Evolutionary conservation across 2,888 invertebrate species (phyloP).

Genomic region (Notocelia uddmanniana): DNA sequence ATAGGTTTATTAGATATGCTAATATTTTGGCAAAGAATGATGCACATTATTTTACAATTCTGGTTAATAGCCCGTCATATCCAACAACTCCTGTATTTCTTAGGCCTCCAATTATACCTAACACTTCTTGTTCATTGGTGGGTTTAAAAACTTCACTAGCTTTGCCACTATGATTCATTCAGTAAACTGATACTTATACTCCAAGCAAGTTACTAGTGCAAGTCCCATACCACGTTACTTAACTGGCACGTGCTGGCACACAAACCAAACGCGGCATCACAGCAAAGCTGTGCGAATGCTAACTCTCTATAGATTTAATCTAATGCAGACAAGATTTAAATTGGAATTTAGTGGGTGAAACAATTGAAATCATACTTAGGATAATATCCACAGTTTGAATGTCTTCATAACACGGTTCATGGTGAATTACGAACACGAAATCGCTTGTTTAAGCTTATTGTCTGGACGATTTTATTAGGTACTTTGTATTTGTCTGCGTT

Average conservation of each 20-base stretch:
- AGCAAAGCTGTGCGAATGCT: slow-evolving; percentile 41
- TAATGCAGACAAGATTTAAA: slow-evolving; percentile 48
- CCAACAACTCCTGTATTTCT: too few species aligned
- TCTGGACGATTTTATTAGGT: background rate
- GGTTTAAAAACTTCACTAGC: too few species aligned
- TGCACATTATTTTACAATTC: too few species aligned
- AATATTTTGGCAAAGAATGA: too few species aligned
- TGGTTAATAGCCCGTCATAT: too few species aligned
- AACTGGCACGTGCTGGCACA: slow-evolving; percentile 19
- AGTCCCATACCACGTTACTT: background rate
- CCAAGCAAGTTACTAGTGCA: background rate
- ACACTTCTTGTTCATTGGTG: too few species aligned
- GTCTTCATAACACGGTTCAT: slow-evolving; percentile 26
- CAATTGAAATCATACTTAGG: slow-evolving; percentile 41
- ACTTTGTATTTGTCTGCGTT: background rate
- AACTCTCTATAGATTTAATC: slow-evolving; percentile 46
- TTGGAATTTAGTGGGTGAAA: slow-evolving; percentile 47
- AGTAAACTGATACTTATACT: background rate
- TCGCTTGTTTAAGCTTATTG: background rate
- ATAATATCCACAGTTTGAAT: slow-evolving; percentile 19
- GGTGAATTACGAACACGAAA: background rate
- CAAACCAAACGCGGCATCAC: slow-evolving; percentile 42
- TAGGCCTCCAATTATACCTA: too few species aligned
- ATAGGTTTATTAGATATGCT: too few species aligned
- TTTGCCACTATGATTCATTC: background rate